Base-by-base conservation (phyloP, 2,113 vertebrate species). In the Tyto alba region DNA sequence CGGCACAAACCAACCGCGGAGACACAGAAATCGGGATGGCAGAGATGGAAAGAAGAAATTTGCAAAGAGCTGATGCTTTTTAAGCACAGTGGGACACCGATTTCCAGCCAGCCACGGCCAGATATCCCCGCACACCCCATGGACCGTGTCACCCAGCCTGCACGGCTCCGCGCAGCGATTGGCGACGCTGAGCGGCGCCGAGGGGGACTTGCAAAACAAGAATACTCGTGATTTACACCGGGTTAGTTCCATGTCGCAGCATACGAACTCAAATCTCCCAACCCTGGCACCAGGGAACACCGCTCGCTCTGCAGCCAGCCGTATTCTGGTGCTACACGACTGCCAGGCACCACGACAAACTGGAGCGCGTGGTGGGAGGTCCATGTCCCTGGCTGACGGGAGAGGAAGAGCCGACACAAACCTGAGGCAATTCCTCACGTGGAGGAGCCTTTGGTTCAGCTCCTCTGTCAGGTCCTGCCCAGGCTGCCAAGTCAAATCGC, bases 291-390 rank as follows among this genome's bases (percentile, higher is more conserved):
- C 3, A 4, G 2, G 47, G 43, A 64, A 41, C 38, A 22, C 5
- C 5, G 1, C n/a, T 16, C 0, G 0, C 8, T 9, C 50, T n/a
- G 50, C 38, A 34, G 63, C 12, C 72, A 56, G 57, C 4, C 30
- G 10, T 15, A 6, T 2, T 5, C 34, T 9, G 17, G 9, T 11
- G 67, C 16, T 47, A 8, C 41, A 6, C 43, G 16, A 18, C 36
- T 7, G 11, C 36, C 68, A 81, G 50, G 30, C 38, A 21, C 13
- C 19, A 0, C 0, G 0, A 25, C 2, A 4, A 14, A 34, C 25
- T 34, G n/a, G 18, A 16, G 16, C 0, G 0, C 1, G 41, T 0
- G 0, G 17, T 9, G 26, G 53, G 53, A 47, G 12, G 11, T 9
- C 23, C 45, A 16, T 18, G 9, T 11, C 47, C 43, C 13, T 8